phyloP scores from a whole-genome alignment of 2,113 vertebrate genomes.

The Otis tarda region DNA sequence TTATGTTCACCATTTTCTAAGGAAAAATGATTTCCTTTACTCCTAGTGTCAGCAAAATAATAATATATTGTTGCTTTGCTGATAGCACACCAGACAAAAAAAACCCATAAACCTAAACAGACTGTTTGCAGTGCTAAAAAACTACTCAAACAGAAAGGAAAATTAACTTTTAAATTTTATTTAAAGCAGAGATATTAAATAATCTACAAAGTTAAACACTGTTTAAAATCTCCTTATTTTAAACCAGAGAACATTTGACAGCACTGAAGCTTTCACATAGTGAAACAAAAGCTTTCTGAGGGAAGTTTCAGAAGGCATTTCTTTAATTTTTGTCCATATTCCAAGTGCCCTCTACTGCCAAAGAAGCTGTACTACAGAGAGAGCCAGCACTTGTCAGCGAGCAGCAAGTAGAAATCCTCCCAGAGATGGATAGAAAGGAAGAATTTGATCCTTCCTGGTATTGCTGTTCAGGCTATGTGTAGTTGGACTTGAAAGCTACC shows the following conservation, averaged over 20 bases:
- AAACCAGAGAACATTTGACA: conserved; percentile 20
- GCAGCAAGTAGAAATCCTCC: conserved; percentile 16
- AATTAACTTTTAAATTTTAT: conserved; percentile 25
- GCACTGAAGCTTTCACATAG: conserved; percentile 49
- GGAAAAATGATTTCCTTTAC: conserved; percentile 21
- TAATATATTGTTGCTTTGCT: conserved; percentile 51
- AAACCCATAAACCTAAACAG: neutral
- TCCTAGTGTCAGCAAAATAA: conserved; percentile 51
- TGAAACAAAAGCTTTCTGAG: conserved; percentile 76
- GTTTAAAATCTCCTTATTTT: conserved; percentile 44
- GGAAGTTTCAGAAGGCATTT: conserved; percentile 63
- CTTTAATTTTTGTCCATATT: conserved; percentile 77
- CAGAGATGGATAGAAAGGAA: neutral
- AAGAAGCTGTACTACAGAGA: conserved; percentile 59
- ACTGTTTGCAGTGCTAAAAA: conserved; percentile 33
- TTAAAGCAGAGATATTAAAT: conserved; percentile 36
- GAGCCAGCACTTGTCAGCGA: neutral
- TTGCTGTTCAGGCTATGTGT: neutral
- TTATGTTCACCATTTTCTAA: conserved; percentile 44
- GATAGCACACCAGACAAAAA: conserved; percentile 21
- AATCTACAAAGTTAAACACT: conserved; percentile 16
- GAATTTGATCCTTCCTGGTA: neutral
- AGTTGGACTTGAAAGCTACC: neutral
- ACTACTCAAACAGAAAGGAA: neutral
- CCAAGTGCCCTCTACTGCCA: conserved; percentile 83